Evolutionary conservation across 2,888 invertebrate genomes (phyloP).

Genomic region (Anorthoa munda): DNA sequence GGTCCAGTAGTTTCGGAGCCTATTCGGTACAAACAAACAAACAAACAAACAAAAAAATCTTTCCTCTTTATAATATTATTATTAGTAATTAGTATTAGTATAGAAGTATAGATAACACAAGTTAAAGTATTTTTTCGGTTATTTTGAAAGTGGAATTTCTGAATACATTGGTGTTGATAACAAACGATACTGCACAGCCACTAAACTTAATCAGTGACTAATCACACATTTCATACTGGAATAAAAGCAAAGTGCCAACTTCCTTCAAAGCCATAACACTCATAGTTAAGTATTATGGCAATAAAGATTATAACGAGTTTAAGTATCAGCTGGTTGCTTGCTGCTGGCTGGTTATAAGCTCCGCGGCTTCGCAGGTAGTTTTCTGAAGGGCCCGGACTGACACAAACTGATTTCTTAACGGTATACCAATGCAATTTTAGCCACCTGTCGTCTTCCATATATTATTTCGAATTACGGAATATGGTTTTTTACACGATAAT

Average conservation of each 20-base stretch:
- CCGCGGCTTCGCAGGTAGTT: conserved; percentile 44
- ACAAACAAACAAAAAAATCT: too few relatives aligned
- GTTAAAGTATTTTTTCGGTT: too few relatives aligned
- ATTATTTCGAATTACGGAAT: conserved; percentile 13
- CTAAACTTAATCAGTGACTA: too few relatives aligned
- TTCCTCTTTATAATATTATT: too few relatives aligned
- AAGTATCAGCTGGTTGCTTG: conserved; percentile 37
- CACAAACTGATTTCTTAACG: conserved; percentile 32
- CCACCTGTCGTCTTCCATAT: conserved; percentile 19
- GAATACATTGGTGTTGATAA: not conserved
- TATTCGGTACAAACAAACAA: too few relatives aligned
- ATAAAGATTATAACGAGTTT: conserved; percentile 27
- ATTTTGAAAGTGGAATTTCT: not conserved
- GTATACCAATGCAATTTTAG: conserved; percentile 20
- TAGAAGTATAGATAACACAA: too few relatives aligned
- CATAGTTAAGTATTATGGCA: conserved; percentile 10
- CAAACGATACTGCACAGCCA: not conserved
- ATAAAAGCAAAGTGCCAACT: not conserved
- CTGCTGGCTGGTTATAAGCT: conserved; percentile 25
- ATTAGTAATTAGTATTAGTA: too few relatives aligned
- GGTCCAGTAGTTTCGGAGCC: too few relatives aligned
- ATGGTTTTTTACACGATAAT: conserved; percentile 15
- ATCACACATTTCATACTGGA: not conserved
- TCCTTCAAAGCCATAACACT: conserved; percentile 25
- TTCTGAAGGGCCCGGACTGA: conserved; percentile 24